A percentile compares a stretch with the other conserved stretches of the same genome.
Conservation (phyloP, 2,888 invertebrate species). For the Nephrotoma flavescens region DNA sequence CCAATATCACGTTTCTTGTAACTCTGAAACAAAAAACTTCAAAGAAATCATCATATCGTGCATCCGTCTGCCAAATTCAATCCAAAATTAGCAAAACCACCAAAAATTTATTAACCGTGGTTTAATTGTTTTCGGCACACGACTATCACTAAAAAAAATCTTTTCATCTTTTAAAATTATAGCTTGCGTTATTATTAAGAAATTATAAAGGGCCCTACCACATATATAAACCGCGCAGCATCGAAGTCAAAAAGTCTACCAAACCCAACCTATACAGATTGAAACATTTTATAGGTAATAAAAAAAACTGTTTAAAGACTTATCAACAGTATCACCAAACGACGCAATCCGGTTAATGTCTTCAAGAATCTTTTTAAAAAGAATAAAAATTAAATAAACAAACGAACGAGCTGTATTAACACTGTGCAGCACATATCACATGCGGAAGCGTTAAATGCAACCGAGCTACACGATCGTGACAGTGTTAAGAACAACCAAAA, state of each 20-base stretch:
- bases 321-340: not conserved
- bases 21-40: not conserved
- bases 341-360: not conserved
- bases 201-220: not conserved
- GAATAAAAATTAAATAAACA: not conserved
- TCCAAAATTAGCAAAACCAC: not conserved
- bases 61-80: not conserved
- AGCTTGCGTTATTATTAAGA: not conserved
- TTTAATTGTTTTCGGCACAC: not conserved
- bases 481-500: not conserved
- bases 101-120: not conserved
- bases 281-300: not conserved
- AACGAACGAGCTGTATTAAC: not conserved
- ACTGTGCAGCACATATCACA: not conserved
- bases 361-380: not conserved
- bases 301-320: not conserved
- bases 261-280: not conserved
- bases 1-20: too few relatives aligned
- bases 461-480: not conserved
- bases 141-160: not conserved
- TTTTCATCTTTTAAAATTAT: not conserved
- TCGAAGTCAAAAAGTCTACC: not conserved
- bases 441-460: not conserved
- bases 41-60: not conserved
- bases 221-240: not conserved